phyloP scores from a whole-genome alignment of 2,888 invertebrate species.

The Erebia aethiops region DNA sequence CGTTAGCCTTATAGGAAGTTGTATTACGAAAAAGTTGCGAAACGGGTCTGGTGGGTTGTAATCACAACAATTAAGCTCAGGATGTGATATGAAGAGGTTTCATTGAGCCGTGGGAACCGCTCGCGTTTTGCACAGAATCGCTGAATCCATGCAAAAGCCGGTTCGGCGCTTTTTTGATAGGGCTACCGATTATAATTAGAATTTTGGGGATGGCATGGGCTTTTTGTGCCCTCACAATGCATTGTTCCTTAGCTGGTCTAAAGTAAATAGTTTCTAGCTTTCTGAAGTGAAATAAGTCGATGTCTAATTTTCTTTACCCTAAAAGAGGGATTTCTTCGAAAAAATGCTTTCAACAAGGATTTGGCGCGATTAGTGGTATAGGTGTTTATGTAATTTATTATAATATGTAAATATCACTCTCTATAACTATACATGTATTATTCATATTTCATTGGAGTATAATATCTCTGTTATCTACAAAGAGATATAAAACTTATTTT shows the following conservation, averaged over 20 bases:
- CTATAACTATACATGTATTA: too few relatives aligned
- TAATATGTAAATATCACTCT: too few relatives aligned
- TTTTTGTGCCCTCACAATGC: background rate
- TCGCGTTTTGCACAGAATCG: conserved; percentile 41
- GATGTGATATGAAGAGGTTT: conserved; percentile 51
- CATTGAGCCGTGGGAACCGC: conserved; percentile 49
- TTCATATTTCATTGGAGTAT: too few relatives aligned
- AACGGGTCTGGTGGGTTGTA: conserved; percentile 42
- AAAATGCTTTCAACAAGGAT: too few relatives aligned
- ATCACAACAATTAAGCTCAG: conserved; percentile 52
- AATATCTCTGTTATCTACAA: too few relatives aligned
- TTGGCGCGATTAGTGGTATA: background rate
- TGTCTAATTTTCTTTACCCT: too few relatives aligned
- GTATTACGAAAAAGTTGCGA: conserved; percentile 29
- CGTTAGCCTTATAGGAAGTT: conserved; percentile 30
- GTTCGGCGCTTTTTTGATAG: conserved; percentile 38
- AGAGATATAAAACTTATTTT: too few relatives aligned
- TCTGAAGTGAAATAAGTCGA: too few relatives aligned
- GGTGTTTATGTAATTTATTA: too few relatives aligned
- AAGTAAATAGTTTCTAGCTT: background rate
- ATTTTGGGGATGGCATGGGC: background rate
- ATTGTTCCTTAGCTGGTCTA: background rate
- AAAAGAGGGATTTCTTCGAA: too few relatives aligned
- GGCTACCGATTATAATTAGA: conserved; percentile 27
- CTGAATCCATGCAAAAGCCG: conserved; percentile 46